Evolutionary conservation across 2,888 invertebrate species (phyloP), one percentile per base, ranked within the genome.

Genomic region (Acanthosepion pharaonis): DNA sequence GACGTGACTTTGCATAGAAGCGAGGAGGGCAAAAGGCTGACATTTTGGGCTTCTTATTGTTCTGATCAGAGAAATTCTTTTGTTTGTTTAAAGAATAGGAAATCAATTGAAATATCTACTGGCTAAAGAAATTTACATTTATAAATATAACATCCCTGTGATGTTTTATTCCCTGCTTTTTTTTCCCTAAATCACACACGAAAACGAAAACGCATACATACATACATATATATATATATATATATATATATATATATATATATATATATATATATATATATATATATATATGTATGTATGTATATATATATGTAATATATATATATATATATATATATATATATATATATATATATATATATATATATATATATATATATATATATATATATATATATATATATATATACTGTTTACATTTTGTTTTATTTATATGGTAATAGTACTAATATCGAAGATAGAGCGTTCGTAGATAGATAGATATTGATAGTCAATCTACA

Each of bases 231-330:
- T 78, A 78, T 15, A 78, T 78, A 78, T 11, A 78, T 78, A 78
- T n/a, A 78, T 78, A 78, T 78, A 78, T 78, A 78, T 78, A 78
- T 78, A 78, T 78, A 78, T 78, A 78, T 78, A 78, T 78, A 78
- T 78, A 78, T 78, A 78, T 78, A 78, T 78, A 78, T 78, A 78
- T n/a, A n/a, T n/a, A 33, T 33, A 33, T 33, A 33, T 33, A 33
- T 33, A 33, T 33, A 33, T 33, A 33, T 33, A 33, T 33, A 33
- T 33, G 1, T 33, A 33, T 33, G 1, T 33, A 33, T 33, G 33
- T 33, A 1, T 33, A 1, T 33, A 33, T 33, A 1, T 33, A 33
- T 33, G 33, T 1, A 33, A 1, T 33, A 33, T 33, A 33, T 33
- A 33, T 33, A 33, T 33, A 33, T 33, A 33, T 33, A 33, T 33